phyloP scores from a whole-genome alignment of 2,113 vertebrate species.

The Nothocercus nigrocapillus region DNA sequence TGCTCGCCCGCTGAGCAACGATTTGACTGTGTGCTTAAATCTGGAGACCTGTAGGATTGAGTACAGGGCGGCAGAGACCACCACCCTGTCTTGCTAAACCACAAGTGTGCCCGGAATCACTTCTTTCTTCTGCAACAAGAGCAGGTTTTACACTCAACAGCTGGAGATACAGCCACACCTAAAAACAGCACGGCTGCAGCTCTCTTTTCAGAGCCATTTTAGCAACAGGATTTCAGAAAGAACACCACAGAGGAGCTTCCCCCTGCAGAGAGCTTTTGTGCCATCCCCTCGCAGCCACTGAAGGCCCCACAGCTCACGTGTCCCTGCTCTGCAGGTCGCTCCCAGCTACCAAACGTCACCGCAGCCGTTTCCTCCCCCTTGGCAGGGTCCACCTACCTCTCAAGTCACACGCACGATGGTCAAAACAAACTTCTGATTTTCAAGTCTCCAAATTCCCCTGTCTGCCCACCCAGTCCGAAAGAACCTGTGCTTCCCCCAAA shows the following conservation, averaged over 20 bases:
- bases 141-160: background rate
- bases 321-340: background rate
- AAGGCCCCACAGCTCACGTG: too few species aligned
- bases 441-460: background rate
- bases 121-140: background rate
- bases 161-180: background rate
- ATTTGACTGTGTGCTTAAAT: accelerated
- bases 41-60: background rate
- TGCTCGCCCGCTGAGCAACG: background rate
- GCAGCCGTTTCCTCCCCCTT: accelerated
- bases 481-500: background rate
- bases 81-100: background rate
- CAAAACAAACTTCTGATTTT: background rate
- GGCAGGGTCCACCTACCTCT: accelerated
- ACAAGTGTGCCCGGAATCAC: background rate
- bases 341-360: background rate
- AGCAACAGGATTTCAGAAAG: background rate
- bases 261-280: background rate
- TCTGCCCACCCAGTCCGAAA: background rate
- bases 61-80: background rate
- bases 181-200: background rate
- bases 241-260: background rate
- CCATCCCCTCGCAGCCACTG: background rate
- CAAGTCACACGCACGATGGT: accelerated
- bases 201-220: background rate